Base-by-base conservation (phyloP, 2,113 vertebrate species). In the Onychostoma macrolepis region DNA sequence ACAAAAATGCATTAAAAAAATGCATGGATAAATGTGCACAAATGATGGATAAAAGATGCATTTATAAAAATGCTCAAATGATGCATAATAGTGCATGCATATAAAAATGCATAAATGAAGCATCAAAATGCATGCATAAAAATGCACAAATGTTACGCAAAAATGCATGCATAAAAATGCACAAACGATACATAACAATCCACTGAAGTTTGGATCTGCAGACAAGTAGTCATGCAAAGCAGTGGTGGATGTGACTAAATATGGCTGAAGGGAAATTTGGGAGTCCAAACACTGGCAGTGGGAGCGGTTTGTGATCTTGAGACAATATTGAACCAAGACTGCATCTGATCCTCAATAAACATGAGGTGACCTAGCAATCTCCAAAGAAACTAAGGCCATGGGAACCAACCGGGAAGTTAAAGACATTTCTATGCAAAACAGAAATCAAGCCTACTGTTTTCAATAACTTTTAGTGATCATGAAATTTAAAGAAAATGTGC, bases 261-360 rank as follows among this genome's bases (percentile, higher is more conserved):
- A 72, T 56, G 45, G 87, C 79, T 81, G 38, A 43, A 84, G 63
- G 85, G 72, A 77, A 81, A 43, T 15, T 21, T 13, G 53, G 41
- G 85, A 90, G 86, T 81, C 87, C 72, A 72, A 89, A 91, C 86
- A 91, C 24, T 8, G 11, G 41, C 41, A 38, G 15, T 86, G 85
- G 88, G 87, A 91, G 85, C 26, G 38, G 85, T 77, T 79, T 24
- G 84, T 89, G 83, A 48, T 76, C 90, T 63, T 85, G 21, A 91
- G 90, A 85, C 87, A 92, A 94, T 91, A 92, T 93, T 90, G 91
- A 91, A 93, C 85, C 86, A 87, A 17, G 28, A 15, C 43, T 45
- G 71, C 45, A 71, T 58, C n/a, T 15, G 21, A 24, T 12, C 74
- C 45, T 75, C 71, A 76, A 63, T 41, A 75, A 74, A 85, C 69